phyloP scores from a whole-genome alignment of 2,113 vertebrate genomes.

The Aix galericulata region DNA sequence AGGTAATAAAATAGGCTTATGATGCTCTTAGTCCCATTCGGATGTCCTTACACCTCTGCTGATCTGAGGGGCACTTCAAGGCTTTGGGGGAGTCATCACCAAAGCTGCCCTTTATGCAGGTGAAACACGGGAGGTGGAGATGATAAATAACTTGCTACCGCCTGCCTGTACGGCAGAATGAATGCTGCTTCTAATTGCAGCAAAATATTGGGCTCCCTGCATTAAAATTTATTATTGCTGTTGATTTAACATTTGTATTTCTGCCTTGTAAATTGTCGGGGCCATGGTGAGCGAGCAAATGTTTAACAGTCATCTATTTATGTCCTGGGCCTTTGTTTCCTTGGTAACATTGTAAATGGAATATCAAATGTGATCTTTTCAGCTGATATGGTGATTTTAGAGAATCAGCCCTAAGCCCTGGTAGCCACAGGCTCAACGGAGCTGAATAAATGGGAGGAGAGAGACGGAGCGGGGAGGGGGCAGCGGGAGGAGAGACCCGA shows the following conservation, averaged over 20 bases:
- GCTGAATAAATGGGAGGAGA: constrained; percentile 63
- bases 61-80: fast-evolving
- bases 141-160: neutral
- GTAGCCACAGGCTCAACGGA: constrained; percentile 1
- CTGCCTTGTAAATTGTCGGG: constrained; percentile 34
- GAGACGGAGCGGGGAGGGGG: neutral
- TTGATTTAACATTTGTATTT: constrained; percentile 49
- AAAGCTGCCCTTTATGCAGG: neutral
- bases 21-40: neutral
- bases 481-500: neutral
- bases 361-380: constrained; percentile 64
- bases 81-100: constrained; percentile 1
- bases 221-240: constrained; percentile 47
- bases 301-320: constrained; percentile 63
- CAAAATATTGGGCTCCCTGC: constrained; percentile 41
- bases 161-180: neutral
- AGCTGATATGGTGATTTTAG: constrained; percentile 60
- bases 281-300: constrained; percentile 28
- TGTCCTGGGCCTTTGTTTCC: constrained; percentile 64
- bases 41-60: neutral
- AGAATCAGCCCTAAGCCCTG: constrained; percentile 49
- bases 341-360: constrained; percentile 72
- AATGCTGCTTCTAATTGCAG: constrained; percentile 32
- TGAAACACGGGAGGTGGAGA: neutral
- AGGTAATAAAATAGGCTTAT: neutral